Conservation (phyloP, 1,140 invertebrate genomes). For the Dryas iulia region DNA sequence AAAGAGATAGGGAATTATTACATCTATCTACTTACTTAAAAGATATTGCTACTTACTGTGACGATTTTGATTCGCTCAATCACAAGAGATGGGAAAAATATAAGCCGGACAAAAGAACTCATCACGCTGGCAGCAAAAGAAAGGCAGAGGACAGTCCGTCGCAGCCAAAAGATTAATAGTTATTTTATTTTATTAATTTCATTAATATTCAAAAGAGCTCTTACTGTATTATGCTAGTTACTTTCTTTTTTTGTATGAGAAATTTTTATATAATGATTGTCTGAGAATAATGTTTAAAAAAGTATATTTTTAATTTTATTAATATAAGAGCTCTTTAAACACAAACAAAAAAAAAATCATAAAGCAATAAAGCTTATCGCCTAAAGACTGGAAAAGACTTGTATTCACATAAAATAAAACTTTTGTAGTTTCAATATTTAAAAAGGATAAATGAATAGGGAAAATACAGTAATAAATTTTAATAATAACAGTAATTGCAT, state of each 20-base stretch:
- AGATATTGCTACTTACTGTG: constrained; percentile 88
- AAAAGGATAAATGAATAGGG: not conserved
- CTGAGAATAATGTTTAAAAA: too few relatives aligned
- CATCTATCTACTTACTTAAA: constrained; percentile 92
- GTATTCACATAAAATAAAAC: constrained; percentile 14
- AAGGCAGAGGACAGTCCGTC: constrained; percentile 72
- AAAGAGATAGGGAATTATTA: constrained; percentile 91
- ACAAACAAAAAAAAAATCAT: not conserved
- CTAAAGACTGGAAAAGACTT: constrained; percentile 41
- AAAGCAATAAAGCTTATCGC: constrained; percentile 20
- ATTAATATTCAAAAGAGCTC: not conserved
- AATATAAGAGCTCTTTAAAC: not conserved
- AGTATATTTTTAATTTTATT: too few relatives aligned
- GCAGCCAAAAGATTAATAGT: constrained; percentile 57
- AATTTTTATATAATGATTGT: too few relatives aligned
- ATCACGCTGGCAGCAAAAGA: constrained; percentile 66
- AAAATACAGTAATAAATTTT: not conserved
- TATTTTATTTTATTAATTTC: not conserved
- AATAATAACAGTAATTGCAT: too few relatives aligned
- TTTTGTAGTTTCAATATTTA: not conserved
- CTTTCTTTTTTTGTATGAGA: not conserved
- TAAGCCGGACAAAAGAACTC: constrained; percentile 79
- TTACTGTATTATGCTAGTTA: not conserved
- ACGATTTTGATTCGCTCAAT: constrained; percentile 92
- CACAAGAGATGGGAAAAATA: constrained; percentile 96